A percentile compares a stretch with the other conserved stretches of the same genome.
Conservation (phyloP, 2,797 vertebrate species). For the Odontamblyopus lacepedii region DNA sequence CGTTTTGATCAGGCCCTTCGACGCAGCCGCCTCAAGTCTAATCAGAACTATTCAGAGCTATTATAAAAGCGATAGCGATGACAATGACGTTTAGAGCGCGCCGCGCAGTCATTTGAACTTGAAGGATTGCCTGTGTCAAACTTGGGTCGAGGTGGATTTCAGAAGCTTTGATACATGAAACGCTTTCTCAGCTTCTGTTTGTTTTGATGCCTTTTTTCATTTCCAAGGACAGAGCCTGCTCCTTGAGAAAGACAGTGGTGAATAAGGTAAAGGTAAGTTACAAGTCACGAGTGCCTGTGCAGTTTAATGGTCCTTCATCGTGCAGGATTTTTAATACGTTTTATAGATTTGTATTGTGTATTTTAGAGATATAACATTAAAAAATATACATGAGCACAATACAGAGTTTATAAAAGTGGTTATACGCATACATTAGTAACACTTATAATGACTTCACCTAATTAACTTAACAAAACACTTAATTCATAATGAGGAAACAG, state of each 20-base stretch:
- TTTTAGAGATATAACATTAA: not conserved
- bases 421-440: too few species aligned
- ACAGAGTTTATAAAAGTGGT: too few species aligned
- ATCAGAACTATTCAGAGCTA: constrained; percentile 8
- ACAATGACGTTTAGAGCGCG: constrained; percentile 11
- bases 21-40: constrained; percentile 11
- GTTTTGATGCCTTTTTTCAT: constrained; percentile 21
- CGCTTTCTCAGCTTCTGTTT: constrained; percentile 9
- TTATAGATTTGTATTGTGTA: not conserved
- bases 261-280: constrained; percentile 47
- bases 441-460: too few species aligned
- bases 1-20: constrained; percentile 19
- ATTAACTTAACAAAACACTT: too few species aligned
- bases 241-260: constrained; percentile 28
- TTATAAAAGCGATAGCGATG: not conserved
- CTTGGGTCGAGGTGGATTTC: constrained; percentile 1
- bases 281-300: constrained; percentile 45
- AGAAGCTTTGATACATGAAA: constrained; percentile 12
- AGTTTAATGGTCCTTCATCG: constrained; percentile 20
- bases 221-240: constrained; percentile 47
- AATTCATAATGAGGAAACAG: too few species aligned
- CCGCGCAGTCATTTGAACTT: constrained; percentile 10
- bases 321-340: not conserved
- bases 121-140: not conserved
- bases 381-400: too few species aligned